Evolutionary conservation across 2,113 vertebrate species (phyloP).

Genomic region (Fregata magnificens): DNA sequence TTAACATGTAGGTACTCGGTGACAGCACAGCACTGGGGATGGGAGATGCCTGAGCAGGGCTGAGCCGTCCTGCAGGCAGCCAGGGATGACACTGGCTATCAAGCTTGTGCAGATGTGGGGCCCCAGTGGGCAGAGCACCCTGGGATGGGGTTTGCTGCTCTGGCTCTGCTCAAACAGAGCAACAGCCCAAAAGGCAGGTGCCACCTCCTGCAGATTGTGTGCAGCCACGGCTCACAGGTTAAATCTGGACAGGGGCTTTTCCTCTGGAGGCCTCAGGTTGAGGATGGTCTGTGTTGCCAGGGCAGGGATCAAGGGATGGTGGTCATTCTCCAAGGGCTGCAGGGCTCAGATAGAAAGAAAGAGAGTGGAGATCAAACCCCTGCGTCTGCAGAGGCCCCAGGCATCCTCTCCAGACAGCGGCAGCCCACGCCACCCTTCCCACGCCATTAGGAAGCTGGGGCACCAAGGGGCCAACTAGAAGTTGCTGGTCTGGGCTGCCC

Average conservation of each 20-base stretch:
- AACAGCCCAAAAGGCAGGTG: neutral
- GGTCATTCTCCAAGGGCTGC: neutral
- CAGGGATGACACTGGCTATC: too few relatives aligned
- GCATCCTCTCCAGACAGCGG: neutral
- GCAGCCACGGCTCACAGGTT: neutral
- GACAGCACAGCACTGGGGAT: neutral
- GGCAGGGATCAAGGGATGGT: neutral
- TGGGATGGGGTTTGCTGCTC: neutral
- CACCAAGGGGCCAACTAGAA: accelerated
- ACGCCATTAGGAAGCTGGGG: neutral
- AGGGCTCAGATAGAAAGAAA: neutral
- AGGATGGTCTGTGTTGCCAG: neutral
- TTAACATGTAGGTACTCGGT: neutral
- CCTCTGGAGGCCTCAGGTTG: neutral
- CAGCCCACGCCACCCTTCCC: neutral
- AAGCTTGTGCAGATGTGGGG: neutral
- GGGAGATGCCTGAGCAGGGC: too few relatives aligned
- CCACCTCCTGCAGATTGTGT: neutral
- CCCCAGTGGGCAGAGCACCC: neutral
- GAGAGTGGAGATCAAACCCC: neutral
- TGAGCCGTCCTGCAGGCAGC: neutral
- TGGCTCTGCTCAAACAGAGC: neutral
- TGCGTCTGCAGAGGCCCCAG: neutral
- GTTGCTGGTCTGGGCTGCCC: neutral
- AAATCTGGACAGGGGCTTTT: neutral